Evolutionary conservation across 1,140 invertebrate genomes (phyloP).

Genomic region (Euborellia annulipes): DNA sequence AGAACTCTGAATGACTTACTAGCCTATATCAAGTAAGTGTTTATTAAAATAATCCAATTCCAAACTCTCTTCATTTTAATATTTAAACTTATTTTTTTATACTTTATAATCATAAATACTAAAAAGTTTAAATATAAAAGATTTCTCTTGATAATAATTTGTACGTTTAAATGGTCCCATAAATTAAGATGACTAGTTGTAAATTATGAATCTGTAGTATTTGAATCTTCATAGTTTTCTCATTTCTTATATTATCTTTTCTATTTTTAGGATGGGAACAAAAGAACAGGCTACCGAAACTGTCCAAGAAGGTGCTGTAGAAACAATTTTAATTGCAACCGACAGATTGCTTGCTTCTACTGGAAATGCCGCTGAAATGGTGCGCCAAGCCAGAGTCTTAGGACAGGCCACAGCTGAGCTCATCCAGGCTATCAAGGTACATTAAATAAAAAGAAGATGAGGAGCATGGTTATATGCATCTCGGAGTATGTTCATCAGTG

Average conservation of each 20-base stretch:
- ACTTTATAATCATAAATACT: no score
- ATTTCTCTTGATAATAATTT: not conserved
- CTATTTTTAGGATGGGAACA: conserved; percentile 24
- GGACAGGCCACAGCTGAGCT: conserved; percentile 84
- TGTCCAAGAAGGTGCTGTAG: conserved; percentile 66
- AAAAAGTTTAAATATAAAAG: not conserved
- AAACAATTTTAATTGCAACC: conserved; percentile 78
- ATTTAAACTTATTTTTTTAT: no score
- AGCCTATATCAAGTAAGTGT: conserved; percentile 62
- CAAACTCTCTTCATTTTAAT: not conserved
- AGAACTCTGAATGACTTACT: conserved; percentile 78
- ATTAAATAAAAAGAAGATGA: no score
- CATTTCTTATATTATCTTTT: no score
- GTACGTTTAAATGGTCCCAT: not conserved
- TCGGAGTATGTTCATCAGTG: not conserved
- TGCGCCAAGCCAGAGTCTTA: conserved; percentile 78
- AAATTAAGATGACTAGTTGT: no score
- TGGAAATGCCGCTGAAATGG: conserved; percentile 84
- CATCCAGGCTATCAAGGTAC: conserved; percentile 77
- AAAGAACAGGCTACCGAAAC: conserved; percentile 30
- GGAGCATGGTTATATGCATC: not conserved
- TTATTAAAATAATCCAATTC: not conserved
- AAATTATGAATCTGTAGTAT: not conserved
- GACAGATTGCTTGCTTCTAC: conserved; percentile 72
- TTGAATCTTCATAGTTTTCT: not conserved